Base-by-base conservation (phyloP, 2,888 invertebrate genomes). In the Halictus quadricinctus region DNA sequence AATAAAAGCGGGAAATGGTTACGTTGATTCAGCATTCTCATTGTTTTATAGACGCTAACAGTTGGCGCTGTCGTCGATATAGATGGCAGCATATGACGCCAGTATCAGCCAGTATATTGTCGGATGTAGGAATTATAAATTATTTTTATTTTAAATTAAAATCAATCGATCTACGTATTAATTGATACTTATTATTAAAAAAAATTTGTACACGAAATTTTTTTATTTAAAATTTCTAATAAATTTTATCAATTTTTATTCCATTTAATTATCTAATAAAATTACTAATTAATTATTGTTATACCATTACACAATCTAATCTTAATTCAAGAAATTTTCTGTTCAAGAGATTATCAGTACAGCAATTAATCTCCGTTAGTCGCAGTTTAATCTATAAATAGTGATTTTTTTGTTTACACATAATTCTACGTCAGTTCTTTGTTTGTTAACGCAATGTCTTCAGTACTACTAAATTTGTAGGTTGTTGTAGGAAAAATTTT, bases 1-100 rank as follows among this genome's bases (percentile, higher is more conserved):
- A 76, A 79, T 82, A 87, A 88, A 80, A 88, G 86, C 88, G 84
- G 83, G 84, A 88, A 88, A 84, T 54, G 54, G 58, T 73, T 78
- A 46, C 46, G 80, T 81, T 81, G 70, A 85, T 81, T 85, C 79
- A 75, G 80, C 76, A 41, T 69, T 87, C 41, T 76, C 66, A 66
- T 84, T 66, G 78, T 77, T 36, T 48, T 48, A 46, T 18, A 77
- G 58, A 84, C 74, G 74, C 76, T 84, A 70, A 41, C 48, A 73
- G 72, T 41, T 83, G 81, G 79, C 86, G 76, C 79, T 84, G 50
- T 41, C 12, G 29, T 86, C 76, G 36, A 41, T 18, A 5, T 29
- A 80, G 79, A 74, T 81, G 86, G 29, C 79, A 74, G 76, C 78
- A 74, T 76, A 41, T 66, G 50, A 72, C 36, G 60, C 25, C 21